Evolutionary conservation across 2,888 invertebrate genomes (phyloP).

Genomic region (Apamea crenata): DNA sequence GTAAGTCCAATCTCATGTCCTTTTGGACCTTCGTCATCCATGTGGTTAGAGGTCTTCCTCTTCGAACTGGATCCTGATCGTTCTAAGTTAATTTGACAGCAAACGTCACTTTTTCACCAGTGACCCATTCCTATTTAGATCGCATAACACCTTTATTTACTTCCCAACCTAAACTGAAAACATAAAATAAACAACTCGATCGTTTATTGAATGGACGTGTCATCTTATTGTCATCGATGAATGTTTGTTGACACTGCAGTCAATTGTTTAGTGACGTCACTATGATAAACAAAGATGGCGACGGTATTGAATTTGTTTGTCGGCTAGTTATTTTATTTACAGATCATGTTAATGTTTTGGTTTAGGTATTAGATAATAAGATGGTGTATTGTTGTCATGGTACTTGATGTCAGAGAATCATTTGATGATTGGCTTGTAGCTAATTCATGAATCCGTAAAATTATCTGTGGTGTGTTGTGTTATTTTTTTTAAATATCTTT

Average conservation of each 20-base stretch:
- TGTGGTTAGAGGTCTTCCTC: not conserved
- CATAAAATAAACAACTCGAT: conserved; percentile 36
- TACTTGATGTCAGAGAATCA: not conserved
- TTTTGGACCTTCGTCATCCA: no score
- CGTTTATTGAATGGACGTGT: conserved; percentile 26
- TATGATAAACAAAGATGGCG: conserved; percentile 48
- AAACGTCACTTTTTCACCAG: not conserved
- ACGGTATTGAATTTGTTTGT: conserved; percentile 40
- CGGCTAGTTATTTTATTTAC: conserved; percentile 37
- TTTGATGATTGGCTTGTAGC: not conserved
- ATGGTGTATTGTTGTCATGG: conserved; percentile 23
- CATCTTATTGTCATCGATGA: conserved; percentile 42
- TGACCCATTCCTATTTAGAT: not conserved
- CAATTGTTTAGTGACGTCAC: conserved; percentile 50
- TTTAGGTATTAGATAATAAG: conserved; percentile 28
- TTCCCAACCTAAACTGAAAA: conserved; percentile 15
- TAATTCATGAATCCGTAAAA: not conserved
- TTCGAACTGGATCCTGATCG: not conserved
- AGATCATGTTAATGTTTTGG: conserved; percentile 34
- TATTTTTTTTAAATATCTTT: not conserved
- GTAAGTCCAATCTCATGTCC: no score
- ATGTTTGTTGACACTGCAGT: conserved; percentile 43
- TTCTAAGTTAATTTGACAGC: not conserved
- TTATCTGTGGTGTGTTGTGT: no score
- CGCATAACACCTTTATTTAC: conserved; percentile 11